A percentile compares a stretch with the other conserved stretches of the same genome.
These are phyloP conservation scores for Corythornis madagascariensis DNA, from an alignment of 2,113 vertebrate species.

Conservation along the genomic window DNA sequence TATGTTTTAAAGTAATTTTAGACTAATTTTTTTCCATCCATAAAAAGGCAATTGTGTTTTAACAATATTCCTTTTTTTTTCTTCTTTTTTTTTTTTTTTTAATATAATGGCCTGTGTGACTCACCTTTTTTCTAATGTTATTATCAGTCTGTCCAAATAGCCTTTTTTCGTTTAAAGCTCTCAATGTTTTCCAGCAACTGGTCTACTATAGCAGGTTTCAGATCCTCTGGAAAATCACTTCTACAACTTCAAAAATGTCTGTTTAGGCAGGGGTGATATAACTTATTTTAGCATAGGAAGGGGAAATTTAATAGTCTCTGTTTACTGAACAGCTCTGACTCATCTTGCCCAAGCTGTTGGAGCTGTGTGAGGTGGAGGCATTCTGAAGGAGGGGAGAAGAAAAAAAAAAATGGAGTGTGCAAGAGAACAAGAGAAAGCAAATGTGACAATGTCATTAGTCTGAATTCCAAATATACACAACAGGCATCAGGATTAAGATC, in stretches of 20 bases:
- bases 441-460: background rate
- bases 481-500: background rate
- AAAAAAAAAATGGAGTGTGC: background rate
- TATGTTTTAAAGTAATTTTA: background rate
- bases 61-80: background rate
- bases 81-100: background rate
- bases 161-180: background rate
- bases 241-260: background rate
- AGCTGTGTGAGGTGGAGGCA: background rate
- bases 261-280: background rate
- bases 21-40: background rate
- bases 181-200: background rate
- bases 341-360: slow-evolving; percentile 47
- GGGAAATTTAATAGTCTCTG: background rate
- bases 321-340: slow-evolving; percentile 51
- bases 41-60: background rate
- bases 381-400: background rate
- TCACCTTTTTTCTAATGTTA: background rate
- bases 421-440: background rate
- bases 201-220: background rate
- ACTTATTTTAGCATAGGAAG: background rate
- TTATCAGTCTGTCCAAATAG: background rate
- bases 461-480: background rate
- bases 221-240: background rate
- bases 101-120: background rate